Evolutionary conservation across 2,113 vertebrate species (phyloP).

Genomic region (Oreochromis niloticus): DNA sequence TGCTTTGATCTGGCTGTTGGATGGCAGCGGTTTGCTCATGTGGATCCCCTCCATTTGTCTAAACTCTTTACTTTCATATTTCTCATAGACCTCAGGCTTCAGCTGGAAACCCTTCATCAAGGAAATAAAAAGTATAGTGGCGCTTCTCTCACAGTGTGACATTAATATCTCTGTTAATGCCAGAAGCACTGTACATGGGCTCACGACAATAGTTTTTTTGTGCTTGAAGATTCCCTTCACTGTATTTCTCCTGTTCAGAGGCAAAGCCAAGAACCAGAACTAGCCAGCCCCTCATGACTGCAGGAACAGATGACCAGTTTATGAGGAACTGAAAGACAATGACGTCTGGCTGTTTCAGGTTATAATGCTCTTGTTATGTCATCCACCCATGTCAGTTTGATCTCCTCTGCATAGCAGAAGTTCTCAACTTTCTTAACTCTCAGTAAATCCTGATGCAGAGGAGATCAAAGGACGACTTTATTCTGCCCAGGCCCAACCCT

Average conservation of each 20-base stretch:
- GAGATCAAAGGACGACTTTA: background rate
- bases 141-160: slow-evolving; percentile 69
- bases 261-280: slow-evolving; percentile 75
- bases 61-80: background rate
- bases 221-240: slow-evolving; percentile 77
- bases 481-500: background rate
- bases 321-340: background rate
- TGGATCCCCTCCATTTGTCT: background rate
- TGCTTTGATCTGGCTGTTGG: background rate
- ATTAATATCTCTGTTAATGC: slow-evolving; percentile 81
- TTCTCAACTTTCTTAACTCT: background rate
- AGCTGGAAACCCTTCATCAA: background rate
- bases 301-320: slow-evolving; percentile 55
- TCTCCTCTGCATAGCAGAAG: background rate
- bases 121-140: background rate
- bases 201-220: slow-evolving; percentile 70
- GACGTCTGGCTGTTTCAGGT: background rate
- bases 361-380: background rate
- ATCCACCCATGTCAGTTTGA: background rate
- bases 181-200: slow-evolving; percentile 73
- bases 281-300: slow-evolving; percentile 82
- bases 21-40: background rate
- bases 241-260: slow-evolving; percentile 61
- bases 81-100: background rate
- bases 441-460: background rate